Percentiles rank a stretch among this genome's conserved stretches.
Evolutionary conservation across 2,113 vertebrate species (phyloP).

Genomic region (Turnix velox): DNA sequence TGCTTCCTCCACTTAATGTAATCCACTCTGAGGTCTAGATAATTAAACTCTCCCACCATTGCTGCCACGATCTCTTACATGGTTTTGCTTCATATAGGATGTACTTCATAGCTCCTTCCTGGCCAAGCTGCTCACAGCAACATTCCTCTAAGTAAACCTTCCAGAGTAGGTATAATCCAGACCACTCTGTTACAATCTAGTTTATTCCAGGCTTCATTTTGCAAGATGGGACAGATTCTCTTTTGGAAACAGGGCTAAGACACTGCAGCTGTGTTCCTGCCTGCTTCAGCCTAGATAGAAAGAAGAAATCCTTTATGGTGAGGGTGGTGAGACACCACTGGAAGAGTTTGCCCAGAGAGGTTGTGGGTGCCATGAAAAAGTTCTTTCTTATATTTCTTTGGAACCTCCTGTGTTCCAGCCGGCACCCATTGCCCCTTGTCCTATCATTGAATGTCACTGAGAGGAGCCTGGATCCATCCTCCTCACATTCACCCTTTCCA

Average conservation of each 20-base stretch:
- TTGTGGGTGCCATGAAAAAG: too few species aligned
- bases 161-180: not conserved
- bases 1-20: conserved; percentile 47
- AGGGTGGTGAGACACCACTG: too few species aligned
- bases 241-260: not conserved
- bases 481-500: too few species aligned
- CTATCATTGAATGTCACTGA: too few species aligned
- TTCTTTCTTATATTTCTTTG: too few species aligned
- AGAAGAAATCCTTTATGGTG: too few species aligned
- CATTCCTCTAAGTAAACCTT: not conserved
- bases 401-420: too few species aligned
- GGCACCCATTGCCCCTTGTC: too few species aligned
- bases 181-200: not conserved
- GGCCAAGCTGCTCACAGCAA: not conserved
- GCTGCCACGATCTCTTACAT: not conserved
- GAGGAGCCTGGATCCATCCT: too few species aligned
- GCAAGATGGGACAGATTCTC: not conserved
- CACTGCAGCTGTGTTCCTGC: not conserved
- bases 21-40: conserved; percentile 50
- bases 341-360: too few species aligned
- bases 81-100: not conserved
- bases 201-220: not conserved
- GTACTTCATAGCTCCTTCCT: not conserved
- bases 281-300: too few species aligned
- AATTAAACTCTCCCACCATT: conserved; percentile 59